Conservation (phyloP, 1,140 invertebrate species). For the Cecropterus lyciades region DNA sequence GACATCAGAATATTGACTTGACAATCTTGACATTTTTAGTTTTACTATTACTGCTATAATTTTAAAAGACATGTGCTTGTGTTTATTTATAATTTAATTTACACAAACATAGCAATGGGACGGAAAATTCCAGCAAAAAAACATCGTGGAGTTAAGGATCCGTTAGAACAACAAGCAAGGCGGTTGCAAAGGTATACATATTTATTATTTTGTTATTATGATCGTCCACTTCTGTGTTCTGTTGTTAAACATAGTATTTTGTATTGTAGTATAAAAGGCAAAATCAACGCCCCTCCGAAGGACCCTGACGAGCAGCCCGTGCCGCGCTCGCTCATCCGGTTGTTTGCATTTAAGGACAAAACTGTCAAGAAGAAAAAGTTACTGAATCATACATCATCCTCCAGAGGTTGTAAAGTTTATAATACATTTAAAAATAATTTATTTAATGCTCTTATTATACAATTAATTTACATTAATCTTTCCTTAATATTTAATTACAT, state of each 20-base stretch:
- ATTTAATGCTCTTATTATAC: too few relatives aligned
- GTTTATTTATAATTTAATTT: too few relatives aligned
- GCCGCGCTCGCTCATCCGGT: conserved; percentile 85
- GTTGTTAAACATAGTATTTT: conserved; percentile 2
- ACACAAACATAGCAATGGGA: conserved; percentile 82
- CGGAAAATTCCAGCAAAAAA: conserved; percentile 90
- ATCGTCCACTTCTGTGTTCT: too few relatives aligned
- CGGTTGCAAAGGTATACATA: conserved; percentile 83
- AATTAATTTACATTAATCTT: too few relatives aligned
- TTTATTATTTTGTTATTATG: too few relatives aligned
- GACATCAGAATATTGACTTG: too few relatives aligned
- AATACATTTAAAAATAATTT: too few relatives aligned
- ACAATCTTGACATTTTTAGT: too few relatives aligned
- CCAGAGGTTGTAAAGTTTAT: neutral
- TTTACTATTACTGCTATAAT: too few relatives aligned
- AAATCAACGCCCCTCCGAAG: conserved; percentile 88
- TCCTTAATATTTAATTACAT: too few relatives aligned
- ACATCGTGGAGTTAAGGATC: conserved; percentile 89
- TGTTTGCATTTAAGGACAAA: conserved; percentile 85
- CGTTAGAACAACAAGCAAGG: conserved; percentile 86
- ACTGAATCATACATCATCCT: neutral
- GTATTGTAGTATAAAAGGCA: conserved; percentile 85
- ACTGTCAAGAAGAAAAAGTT: conserved; percentile 72
- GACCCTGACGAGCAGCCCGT: conserved; percentile 87
- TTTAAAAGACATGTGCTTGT: too few relatives aligned